Percentiles rank a stretch among this genome's conserved stretches.
These are phyloP conservation scores for Epinephelus awoara DNA, from an alignment of 2,797 vertebrate genomes.

Conservation along the genomic window DNA sequence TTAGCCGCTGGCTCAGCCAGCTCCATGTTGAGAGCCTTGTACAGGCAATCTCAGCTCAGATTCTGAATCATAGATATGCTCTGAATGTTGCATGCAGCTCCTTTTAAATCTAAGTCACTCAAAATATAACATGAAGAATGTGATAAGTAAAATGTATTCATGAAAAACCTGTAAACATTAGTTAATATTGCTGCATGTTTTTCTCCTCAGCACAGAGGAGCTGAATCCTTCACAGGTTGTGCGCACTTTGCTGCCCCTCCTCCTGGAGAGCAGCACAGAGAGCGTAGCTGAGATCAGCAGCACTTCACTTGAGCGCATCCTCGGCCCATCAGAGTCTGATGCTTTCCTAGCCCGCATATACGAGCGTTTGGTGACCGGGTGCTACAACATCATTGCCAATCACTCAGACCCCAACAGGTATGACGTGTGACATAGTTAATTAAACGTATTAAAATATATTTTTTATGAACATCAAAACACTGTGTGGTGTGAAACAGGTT, in stretches of 20 bases:
- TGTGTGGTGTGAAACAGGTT: neutral
- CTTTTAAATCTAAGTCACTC: neutral
- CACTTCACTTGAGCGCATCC: conserved; percentile 94
- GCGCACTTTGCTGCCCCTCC: conserved; percentile 92
- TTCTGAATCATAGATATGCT: no score
- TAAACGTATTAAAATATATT: neutral
- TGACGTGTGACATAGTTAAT: neutral
- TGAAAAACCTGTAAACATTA: neutral
- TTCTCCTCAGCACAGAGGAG: conserved; percentile 90
- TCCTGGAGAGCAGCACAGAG: conserved; percentile 96
- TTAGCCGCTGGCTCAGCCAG: no score
- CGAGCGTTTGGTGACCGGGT: conserved; percentile 94
- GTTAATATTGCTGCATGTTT: conserved; percentile 23
- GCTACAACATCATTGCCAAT: conserved; percentile 96
- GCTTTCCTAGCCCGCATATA: conserved; percentile 96
- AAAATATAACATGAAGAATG: neutral
- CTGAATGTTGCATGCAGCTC: no score
- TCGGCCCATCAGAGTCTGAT: conserved; percentile 96
- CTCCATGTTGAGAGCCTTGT: no score
- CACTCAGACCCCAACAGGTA: conserved; percentile 96
- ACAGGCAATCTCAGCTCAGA: no score
- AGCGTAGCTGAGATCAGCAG: conserved; percentile 96
- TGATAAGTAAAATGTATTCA: neutral
- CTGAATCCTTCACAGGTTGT: conserved; percentile 93
- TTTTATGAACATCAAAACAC: neutral